Percentiles rank a stretch among this genome's conserved stretches.
phyloP scores from a whole-genome alignment of 2,797 vertebrate genomes.

The Melanotaenia nigrans region DNA sequence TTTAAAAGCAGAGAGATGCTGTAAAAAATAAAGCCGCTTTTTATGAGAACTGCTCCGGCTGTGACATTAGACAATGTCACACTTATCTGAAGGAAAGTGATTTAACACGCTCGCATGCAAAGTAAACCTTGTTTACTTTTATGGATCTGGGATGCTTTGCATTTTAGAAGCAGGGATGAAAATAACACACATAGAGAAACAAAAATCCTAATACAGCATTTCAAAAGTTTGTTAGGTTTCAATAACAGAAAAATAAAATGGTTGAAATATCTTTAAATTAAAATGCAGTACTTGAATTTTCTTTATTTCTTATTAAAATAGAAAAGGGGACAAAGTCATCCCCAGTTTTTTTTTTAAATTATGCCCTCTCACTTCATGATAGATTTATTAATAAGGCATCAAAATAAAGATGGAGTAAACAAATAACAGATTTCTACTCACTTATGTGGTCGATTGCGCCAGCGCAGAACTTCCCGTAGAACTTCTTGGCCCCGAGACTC shows the following conservation, averaged over 20 bases:
- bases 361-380: not conserved
- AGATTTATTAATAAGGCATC: not conserved
- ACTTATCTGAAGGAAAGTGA: slow-evolving; percentile 13
- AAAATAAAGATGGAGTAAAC: not conserved
- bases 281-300: too few relatives aligned
- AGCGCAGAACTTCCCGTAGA: slow-evolving; percentile 97
- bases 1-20: not conserved
- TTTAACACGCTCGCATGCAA: not conserved
- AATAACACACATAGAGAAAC: not conserved
- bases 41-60: not conserved
- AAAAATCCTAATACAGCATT: not conserved
- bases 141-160: not conserved
- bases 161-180: not conserved
- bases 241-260: not conserved
- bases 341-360: not conserved
- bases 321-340: not conserved
- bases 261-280: too few relatives aligned
- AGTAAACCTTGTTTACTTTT: not conserved
- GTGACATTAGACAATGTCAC: slow-evolving; percentile 6
- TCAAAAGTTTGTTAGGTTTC: not conserved
- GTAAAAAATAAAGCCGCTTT: not conserved
- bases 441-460: slow-evolving; percentile 98
- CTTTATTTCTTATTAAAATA: not conserved
- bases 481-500: slow-evolving; percentile 96
- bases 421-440: slow-evolving; percentile 81